These are phyloP conservation scores for Calyptommatus sinebrachiatus DNA, from an alignment of 2,113 vertebrate species.

Conservation along the genomic window DNA sequence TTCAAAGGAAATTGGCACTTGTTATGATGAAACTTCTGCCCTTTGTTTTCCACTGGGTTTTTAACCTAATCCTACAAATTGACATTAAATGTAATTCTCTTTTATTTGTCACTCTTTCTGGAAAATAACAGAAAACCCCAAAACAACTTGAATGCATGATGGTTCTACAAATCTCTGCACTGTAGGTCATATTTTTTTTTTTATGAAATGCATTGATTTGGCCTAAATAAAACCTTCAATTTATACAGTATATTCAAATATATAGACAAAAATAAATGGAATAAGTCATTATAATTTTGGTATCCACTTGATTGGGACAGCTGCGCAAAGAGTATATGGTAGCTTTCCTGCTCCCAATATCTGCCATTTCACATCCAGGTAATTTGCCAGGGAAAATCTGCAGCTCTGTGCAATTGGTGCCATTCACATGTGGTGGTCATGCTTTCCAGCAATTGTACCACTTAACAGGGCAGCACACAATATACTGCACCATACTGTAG, in stretches of 20 bases:
- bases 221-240: not conserved
- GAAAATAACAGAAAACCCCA: conserved; percentile 4
- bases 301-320: no score
- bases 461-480: no score
- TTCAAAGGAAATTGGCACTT: conserved; percentile 48
- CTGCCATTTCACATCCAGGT: no score
- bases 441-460: no score
- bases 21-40: conserved; percentile 49
- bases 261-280: not conserved
- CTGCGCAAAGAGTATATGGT: no score
- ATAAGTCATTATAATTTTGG: not conserved
- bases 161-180: conserved; percentile 7
- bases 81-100: conserved; percentile 38
- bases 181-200: not conserved
- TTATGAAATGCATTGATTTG: not conserved
- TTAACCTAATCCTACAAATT: conserved; percentile 33
- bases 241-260: not conserved
- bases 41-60: conserved; percentile 32
- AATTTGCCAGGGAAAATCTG: no score
- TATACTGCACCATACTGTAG: no score
- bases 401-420: no score
- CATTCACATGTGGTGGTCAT: no score
- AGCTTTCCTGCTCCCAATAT: no score
- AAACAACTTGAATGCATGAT: conserved; percentile 1
- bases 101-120: conserved; percentile 40